A percentile compares a stretch with the other conserved stretches of the same genome.
Conservation (phyloP, 2,113 vertebrate species). For the Collichthys lucidus region DNA sequence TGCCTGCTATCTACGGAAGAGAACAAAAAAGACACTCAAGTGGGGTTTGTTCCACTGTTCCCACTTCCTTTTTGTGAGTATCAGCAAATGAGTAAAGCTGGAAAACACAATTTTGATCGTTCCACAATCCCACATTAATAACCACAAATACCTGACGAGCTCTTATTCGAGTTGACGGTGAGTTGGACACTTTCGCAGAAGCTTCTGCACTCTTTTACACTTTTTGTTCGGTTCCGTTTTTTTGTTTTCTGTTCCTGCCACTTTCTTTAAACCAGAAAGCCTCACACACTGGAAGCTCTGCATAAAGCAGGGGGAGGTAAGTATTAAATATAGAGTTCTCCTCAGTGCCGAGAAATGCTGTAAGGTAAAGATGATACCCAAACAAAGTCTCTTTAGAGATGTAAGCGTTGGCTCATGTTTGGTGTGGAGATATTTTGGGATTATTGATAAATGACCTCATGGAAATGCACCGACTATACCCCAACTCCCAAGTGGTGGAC, state of each 20-base stretch:
- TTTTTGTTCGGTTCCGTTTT: constrained; percentile 2
- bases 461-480: neutral
- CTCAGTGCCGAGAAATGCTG: neutral
- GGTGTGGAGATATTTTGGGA: neutral
- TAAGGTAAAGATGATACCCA: neutral
- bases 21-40: constrained; percentile 31
- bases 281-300: neutral
- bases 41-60: constrained; percentile 31
- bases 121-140: constrained; percentile 21
- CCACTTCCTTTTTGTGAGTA: constrained; percentile 36
- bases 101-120: constrained; percentile 21
- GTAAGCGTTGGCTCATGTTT: constrained; percentile 1
- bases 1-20: constrained; percentile 33
- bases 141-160: constrained; percentile 6
- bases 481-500: neutral
- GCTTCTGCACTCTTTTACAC: neutral
- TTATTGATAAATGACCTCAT: constrained; percentile 1
- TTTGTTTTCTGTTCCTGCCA: neutral
- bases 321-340: constrained; percentile 11
- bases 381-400: neutral
- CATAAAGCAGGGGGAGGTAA: neutral
- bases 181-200: constrained; percentile 17
- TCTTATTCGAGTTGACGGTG: constrained; percentile 12
- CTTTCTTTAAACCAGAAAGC: constrained; percentile 1
- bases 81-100: constrained; percentile 32